Conservation (phyloP, 2,888 invertebrate genomes). For the Abscondita cerata region DNA sequence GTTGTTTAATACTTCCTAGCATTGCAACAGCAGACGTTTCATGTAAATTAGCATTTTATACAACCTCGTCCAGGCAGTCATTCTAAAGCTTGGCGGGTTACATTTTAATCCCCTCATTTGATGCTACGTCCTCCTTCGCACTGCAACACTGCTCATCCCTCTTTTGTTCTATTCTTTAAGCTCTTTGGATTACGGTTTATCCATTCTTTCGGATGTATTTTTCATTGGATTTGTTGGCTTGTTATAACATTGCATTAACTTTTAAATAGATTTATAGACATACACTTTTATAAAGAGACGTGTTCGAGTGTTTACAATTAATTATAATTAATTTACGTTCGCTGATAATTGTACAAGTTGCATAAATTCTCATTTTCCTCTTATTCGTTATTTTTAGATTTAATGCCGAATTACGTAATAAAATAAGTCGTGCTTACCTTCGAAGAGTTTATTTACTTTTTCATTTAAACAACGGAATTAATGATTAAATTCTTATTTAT, state of each 20-base stretch:
- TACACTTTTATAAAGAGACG: slow-evolving; percentile 44
- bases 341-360: slow-evolving; percentile 1
- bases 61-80: slow-evolving; percentile 47
- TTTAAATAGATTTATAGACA: slow-evolving; percentile 56
- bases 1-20: slow-evolving; percentile 31
- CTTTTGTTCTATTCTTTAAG: slow-evolving; percentile 34
- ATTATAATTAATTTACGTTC: slow-evolving; percentile 18
- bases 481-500: slow-evolving; percentile 5
- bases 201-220: slow-evolving; percentile 50
- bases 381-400: slow-evolving; percentile 2
- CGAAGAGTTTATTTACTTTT: slow-evolving; percentile 7
- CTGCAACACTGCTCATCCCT: slow-evolving; percentile 22
- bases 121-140: slow-evolving; percentile 42
- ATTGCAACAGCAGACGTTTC: slow-evolving; percentile 46
- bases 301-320: slow-evolving; percentile 19
- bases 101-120: slow-evolving; percentile 51
- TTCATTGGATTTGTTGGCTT: slow-evolving; percentile 54
- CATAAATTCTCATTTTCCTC: background rate
- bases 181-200: slow-evolving; percentile 46
- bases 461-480: slow-evolving; percentile 1
- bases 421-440: slow-evolving; percentile 1
- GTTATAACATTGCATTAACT: slow-evolving; percentile 51
- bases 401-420: background rate
- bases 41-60: slow-evolving; percentile 50
- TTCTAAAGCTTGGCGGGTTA: slow-evolving; percentile 47